Conservation (phyloP, 2,113 vertebrate species). For the Acrocephalus kingi region DNA sequence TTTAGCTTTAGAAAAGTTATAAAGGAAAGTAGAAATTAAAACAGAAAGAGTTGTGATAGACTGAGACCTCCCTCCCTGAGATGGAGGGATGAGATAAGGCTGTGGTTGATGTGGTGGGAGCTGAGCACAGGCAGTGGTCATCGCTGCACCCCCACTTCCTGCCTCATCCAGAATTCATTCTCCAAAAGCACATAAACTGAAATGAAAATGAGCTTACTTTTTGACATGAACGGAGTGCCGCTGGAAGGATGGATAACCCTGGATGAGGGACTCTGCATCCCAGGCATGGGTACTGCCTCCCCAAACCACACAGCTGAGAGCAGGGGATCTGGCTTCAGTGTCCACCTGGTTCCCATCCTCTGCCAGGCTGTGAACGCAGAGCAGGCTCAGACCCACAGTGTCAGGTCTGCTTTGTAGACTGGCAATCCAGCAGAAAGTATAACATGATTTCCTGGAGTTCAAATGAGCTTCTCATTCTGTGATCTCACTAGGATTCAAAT, state of each 20-base stretch:
- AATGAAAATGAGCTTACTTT: background rate
- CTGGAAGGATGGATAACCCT: background rate
- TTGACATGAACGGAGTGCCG: background rate
- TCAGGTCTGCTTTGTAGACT: background rate
- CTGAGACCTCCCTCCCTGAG: background rate
- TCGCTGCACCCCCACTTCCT: background rate
- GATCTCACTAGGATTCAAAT: background rate
- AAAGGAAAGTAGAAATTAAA: background rate
- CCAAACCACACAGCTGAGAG: fast-evolving
- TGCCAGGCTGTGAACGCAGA: background rate
- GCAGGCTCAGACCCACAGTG: fast-evolving
- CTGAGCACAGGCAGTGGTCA: conserved; percentile 1
- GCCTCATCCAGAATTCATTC: background rate
- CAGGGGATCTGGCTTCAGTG: fast-evolving
- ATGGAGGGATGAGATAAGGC: background rate
- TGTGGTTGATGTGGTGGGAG: conserved; percentile 26
- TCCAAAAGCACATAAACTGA: background rate
- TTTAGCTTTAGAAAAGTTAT: background rate
- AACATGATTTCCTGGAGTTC: background rate
- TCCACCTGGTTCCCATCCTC: background rate
- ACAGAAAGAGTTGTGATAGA: background rate
- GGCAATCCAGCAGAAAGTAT: background rate
- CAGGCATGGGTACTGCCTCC: background rate
- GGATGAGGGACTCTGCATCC: background rate
- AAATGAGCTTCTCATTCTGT: background rate